Evolutionary conservation across 2,797 vertebrate species (phyloP).

Genomic region (Argya squamiceps): DNA sequence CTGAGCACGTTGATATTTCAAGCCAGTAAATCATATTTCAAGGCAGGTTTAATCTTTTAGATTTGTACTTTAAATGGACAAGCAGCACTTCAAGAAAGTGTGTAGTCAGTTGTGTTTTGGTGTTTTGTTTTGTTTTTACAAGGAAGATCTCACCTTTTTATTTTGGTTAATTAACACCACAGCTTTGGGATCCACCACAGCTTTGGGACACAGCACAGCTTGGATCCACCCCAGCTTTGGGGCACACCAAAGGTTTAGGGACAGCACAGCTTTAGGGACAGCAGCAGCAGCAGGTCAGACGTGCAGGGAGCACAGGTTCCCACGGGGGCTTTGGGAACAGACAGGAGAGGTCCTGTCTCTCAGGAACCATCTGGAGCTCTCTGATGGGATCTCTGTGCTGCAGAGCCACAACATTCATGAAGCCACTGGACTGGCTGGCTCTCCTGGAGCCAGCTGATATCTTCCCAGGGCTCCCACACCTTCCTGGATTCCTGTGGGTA

Average conservation of each 20-base stretch:
- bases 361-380: background rate
- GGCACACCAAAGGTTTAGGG: background rate
- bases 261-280: background rate
- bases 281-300: background rate
- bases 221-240: no score
- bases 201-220: background rate
- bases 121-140: background rate
- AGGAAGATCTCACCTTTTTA: background rate
- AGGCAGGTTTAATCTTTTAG: background rate
- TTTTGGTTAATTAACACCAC: background rate
- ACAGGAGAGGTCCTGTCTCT: background rate
- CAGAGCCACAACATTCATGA: background rate
- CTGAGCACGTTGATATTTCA: background rate
- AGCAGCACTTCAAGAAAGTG: background rate
- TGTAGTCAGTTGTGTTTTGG: background rate
- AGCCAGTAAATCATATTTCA: background rate
- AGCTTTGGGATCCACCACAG: accelerated
- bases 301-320: background rate
- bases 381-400: background rate
- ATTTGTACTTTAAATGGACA: background rate
- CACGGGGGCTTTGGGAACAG: background rate
- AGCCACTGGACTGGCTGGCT: background rate
- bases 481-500: background rate
- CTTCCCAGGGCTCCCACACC: background rate
- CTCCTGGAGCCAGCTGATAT: background rate